Conservation (phyloP, 2,797 vertebrate species). For the Chaunax sp. region DNA sequence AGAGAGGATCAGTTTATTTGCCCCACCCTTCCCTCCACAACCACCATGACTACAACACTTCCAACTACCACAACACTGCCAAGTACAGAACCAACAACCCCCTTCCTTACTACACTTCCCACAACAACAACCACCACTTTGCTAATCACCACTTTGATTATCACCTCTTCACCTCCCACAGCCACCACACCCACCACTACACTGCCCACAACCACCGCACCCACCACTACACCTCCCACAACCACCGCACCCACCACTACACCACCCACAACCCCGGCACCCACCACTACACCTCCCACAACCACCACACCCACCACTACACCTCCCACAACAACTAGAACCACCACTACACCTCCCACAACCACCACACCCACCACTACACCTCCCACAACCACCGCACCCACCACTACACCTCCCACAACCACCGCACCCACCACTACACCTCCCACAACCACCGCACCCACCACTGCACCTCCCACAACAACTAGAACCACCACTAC, state of each 20-base stretch:
- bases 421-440: no score
- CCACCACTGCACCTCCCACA: not conserved
- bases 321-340: no score
- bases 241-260: not conserved
- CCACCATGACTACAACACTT: no score
- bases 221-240: conserved; percentile 12
- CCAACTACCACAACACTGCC: conserved; percentile 17
- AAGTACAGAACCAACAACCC: conserved; percentile 11
- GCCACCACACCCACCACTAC: not conserved
- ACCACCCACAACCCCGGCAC: conserved; percentile 5
- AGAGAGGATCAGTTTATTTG: conserved; percentile 78
- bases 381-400: no score
- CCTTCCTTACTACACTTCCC: conserved; percentile 18
- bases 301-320: not conserved
- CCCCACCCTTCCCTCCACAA: conserved; percentile 37
- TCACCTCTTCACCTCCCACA: not conserved
- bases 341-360: no score
- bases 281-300: conserved; percentile 12
- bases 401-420: no score
- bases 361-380: no score
- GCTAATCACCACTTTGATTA: not conserved
- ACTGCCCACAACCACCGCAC: conserved; percentile 5
- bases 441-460: conserved; percentile 3
- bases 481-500: not conserved
- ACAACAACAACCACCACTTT: not conserved